Percentiles rank a stretch among this genome's conserved stretches.
phyloP scores from a whole-genome alignment of 1,140 invertebrate genomes.

The Phthorimaea operculella region DNA sequence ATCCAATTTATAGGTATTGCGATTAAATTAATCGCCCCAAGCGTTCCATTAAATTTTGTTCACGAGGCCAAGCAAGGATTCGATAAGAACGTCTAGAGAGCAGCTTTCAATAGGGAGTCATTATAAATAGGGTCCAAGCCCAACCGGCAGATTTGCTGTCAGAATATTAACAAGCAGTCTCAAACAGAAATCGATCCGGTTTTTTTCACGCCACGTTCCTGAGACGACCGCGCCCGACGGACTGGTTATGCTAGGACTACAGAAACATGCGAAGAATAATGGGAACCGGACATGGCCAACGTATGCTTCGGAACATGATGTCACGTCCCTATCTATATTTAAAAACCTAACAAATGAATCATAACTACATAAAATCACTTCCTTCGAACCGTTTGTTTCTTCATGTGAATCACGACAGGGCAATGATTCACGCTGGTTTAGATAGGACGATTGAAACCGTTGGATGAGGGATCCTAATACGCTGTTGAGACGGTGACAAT shows the following conservation, averaged over 20 bases:
- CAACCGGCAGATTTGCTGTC: slow-evolving; percentile 8
- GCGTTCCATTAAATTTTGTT: not conserved
- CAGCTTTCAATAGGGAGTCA: not conserved
- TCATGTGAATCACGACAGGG: not conserved
- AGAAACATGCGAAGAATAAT: not conserved
- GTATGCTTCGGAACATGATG: not conserved
- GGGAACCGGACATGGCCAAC: not conserved
- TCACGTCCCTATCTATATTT: not conserved
- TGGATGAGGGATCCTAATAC: not conserved
- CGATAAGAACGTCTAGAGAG: not conserved
- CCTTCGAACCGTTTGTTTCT: not conserved
- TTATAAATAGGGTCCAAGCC: not conserved
- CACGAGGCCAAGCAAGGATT: not conserved
- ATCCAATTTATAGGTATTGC: too few species aligned
- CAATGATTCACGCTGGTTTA: not conserved
- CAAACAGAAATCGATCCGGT: slow-evolving; percentile 20
- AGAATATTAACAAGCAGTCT: slow-evolving; percentile 22
- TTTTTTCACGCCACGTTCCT: not conserved
- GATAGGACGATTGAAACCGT: not conserved
- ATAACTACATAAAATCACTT: slow-evolving; percentile 1
- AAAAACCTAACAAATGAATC: not conserved
- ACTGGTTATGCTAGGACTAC: not conserved
- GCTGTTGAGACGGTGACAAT: slow-evolving; percentile 17
- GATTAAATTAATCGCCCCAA: too few species aligned
- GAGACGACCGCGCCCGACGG: not conserved